Base-by-base conservation (phyloP, 2,797 vertebrate species). In the Acipenser transmontanus region DNA sequence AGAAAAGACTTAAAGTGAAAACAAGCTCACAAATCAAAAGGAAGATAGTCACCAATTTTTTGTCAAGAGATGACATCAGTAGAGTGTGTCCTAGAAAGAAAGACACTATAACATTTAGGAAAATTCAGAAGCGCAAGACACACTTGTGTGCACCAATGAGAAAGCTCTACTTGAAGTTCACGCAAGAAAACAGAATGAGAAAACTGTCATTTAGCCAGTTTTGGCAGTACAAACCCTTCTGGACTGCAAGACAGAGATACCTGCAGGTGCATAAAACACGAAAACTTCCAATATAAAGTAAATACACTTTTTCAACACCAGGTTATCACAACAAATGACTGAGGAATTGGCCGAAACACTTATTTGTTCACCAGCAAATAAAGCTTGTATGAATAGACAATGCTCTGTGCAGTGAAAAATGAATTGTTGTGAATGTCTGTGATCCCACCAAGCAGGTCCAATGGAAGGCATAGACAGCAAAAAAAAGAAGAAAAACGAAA, bases 1-100 rank as follows among this genome's bases (percentile, higher is more conserved):
- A 3, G 34, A 34, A 34, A 34, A 34, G 17, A 17, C 34, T 4
- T 4, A 34, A 34, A 2, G 20, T 34, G 20, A 34, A 34, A 34
- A 4, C 34, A 34, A 4, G 34, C 34, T 34, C 34, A 34, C 34
- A 34, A 34, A 34, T 34, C 34, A 34, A 34, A 0, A 34, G 34
- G 34, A 34, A 34, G 34, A 34, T 34, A 4, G 34, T 4, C 34
- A 34, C 34, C 34, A 61, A 51, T 8, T 71, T 69, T 71, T 12
- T 69, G 20, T 50, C 60, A 59, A 70, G 69, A 69, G 69, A 74
- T 59, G 64, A 72, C 50, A 72, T 66, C 60, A 72, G 67, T 66
- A 10, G 4, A 13, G 20, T 73, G 65, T 64, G 69, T 66, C 34
- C 68, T 9, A 69, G 70, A 10, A 62, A 60, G 52, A 75, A 73